Conservation (phyloP, 2,113 vertebrate species). For the Fulmarus glacialis region DNA sequence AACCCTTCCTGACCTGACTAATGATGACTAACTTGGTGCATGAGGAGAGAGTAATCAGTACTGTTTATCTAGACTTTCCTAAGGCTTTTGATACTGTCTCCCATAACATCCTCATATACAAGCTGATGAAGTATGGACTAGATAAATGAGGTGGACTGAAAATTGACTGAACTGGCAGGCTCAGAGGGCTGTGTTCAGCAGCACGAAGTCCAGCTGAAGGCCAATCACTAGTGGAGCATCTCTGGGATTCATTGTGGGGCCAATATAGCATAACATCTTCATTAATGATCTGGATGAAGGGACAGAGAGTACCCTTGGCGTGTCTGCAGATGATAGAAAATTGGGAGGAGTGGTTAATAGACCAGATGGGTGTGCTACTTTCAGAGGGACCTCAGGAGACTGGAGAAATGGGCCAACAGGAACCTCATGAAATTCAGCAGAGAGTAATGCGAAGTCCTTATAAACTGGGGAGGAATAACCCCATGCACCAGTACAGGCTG, state of each 20-base stretch:
- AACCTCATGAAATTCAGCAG: background rate
- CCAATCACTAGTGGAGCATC: background rate
- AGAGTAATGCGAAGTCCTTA: background rate
- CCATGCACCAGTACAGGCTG: background rate
- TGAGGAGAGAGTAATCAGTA: background rate
- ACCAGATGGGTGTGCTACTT: background rate
- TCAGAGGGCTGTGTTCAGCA: background rate
- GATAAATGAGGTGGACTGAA: background rate
- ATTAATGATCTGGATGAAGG: background rate
- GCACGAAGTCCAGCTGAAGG: background rate
- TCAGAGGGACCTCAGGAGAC: background rate
- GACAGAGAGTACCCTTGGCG: background rate
- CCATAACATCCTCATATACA: background rate
- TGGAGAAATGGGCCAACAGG: background rate
- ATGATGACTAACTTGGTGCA: fast-evolving
- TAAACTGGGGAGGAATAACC: background rate
- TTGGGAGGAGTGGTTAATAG: background rate
- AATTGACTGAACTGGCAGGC: background rate
- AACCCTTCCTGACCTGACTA: background rate
- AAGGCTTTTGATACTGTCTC: background rate
- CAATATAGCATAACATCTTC: background rate
- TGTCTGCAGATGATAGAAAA: background rate
- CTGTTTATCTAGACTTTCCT: background rate
- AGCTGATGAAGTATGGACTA: background rate
- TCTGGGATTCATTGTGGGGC: background rate